Evolutionary conservation across 2,113 vertebrate species (phyloP), one percentile per base, ranked within the genome.

Genomic region (Dolichallabes microphthalmus): DNA sequence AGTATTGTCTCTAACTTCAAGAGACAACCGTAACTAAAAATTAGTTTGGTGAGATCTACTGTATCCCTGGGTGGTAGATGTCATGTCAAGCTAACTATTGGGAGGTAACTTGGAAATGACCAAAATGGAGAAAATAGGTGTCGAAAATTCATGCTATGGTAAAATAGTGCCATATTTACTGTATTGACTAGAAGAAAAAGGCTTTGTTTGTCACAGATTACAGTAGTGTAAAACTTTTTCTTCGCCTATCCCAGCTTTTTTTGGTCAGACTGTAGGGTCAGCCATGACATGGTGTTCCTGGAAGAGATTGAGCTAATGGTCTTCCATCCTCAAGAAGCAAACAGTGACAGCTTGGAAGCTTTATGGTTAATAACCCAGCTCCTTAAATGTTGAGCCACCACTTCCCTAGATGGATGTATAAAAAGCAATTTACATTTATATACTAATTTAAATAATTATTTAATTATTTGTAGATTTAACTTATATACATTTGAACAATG

Each of bases 401-500:
- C 45, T 8, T 45, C 45, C 39, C 39, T 39, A 45, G 4, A 53
- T 74, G 12, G 45, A 13, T 53, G 6, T 52, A 45, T 71, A 19
- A 45, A 71, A 39, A 39, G 32, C 20, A 73, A 39, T 39, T 22
- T 71, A 35, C 39, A 45, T 45, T 45, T 7, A 45, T 45, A 7
- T 6, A 6, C 39, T 7, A 0, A 45, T 45, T 45, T 45, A 45
- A 8, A 8, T 45, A 45, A 45, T 45, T 45, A 45, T 45, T 8
- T 45, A 45, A 45, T 45, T 45, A 45, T 45, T 45, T 45, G 6
- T 45, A 45, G 45, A 45, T 8, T 85, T 79, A 87, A 85, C 68
- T n/a, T 19, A 60, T 63, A 60, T 52, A 45, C 39, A 63, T 80
- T 85, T 87, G 58, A 68, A 81, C 73, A 85, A 57, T 61, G 32